These are phyloP conservation scores for Heliconius ismenius DNA, from an alignment of 2,888 invertebrate genomes.

Conservation along the genomic window DNA sequence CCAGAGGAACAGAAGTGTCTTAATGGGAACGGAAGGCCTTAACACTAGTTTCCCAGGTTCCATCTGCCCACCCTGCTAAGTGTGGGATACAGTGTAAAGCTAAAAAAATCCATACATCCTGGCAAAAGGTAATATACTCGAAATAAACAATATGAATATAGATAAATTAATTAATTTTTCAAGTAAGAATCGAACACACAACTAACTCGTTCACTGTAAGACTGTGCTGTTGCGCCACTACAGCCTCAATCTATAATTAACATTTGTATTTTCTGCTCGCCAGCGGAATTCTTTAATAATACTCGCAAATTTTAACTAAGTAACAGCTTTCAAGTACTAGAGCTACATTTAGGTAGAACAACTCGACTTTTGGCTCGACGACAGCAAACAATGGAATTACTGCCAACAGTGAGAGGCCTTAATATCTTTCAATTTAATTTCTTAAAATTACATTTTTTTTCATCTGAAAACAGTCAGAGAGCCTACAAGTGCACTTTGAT, in stretches of 20 bases:
- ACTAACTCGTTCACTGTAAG: background rate
- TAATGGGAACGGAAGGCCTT: too few relatives aligned
- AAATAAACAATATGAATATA: too few relatives aligned
- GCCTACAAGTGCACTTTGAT: background rate
- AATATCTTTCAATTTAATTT: constrained; percentile 32
- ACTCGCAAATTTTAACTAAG: constrained; percentile 34
- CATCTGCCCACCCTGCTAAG: too few relatives aligned
- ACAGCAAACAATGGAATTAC: constrained; percentile 46
- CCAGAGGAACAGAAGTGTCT: too few relatives aligned
- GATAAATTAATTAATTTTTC: background rate
- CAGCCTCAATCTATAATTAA: background rate
- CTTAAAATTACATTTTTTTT: constrained; percentile 30
- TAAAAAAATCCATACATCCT: too few relatives aligned
- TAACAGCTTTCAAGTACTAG: constrained; percentile 32
- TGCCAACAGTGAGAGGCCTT: constrained; percentile 34
- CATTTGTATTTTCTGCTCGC: constrained; percentile 13
- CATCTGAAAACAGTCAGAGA: background rate
- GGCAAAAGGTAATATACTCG: too few relatives aligned
- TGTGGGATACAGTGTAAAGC: too few relatives aligned
- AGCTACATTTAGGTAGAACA: constrained; percentile 43
- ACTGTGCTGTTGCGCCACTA: background rate
- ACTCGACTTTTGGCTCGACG: constrained; percentile 46
- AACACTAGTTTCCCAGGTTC: too few relatives aligned
- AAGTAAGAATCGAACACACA: background rate
- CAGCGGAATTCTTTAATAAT: constrained; percentile 29